phyloP scores from a whole-genome alignment of 1,140 invertebrate genomes.

The Phymorhynchus buccinoides region DNA sequence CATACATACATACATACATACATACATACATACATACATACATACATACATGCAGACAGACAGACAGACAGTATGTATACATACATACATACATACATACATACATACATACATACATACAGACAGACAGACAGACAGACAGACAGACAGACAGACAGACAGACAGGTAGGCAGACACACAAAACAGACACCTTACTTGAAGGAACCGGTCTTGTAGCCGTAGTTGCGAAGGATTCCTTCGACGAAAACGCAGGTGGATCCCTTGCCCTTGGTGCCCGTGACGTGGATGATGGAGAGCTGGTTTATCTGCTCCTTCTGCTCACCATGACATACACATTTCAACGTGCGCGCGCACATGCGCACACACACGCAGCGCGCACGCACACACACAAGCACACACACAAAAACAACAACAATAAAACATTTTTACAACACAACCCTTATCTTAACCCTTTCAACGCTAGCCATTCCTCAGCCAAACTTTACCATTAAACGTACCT shows the following conservation, averaged over 20 bases:
- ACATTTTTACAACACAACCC: too few relatives aligned
- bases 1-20: constrained; percentile 11
- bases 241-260: constrained; percentile 92
- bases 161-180: not conserved
- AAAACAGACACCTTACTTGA: constrained; percentile 73
- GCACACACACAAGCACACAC: too few relatives aligned
- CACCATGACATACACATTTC: too few relatives aligned
- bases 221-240: constrained; percentile 90
- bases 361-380: too few relatives aligned
- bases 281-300: constrained; percentile 91
- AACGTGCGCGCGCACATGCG: too few relatives aligned
- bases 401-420: too few relatives aligned
- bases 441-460: too few relatives aligned
- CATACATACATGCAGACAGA: constrained; percentile 7
- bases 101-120: not conserved
- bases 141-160: not conserved
- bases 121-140: not conserved
- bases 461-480: too few relatives aligned
- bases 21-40: constrained; percentile 21
- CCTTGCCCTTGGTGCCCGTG: constrained; percentile 94
- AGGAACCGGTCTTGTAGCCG: constrained; percentile 94
- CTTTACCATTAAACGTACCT: too few relatives aligned
- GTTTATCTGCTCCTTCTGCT: constrained; percentile 75
- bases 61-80: too few relatives aligned
- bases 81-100: too few relatives aligned